Conservation (phyloP, 1,140 invertebrate genomes). For the Sipha flava region DNA sequence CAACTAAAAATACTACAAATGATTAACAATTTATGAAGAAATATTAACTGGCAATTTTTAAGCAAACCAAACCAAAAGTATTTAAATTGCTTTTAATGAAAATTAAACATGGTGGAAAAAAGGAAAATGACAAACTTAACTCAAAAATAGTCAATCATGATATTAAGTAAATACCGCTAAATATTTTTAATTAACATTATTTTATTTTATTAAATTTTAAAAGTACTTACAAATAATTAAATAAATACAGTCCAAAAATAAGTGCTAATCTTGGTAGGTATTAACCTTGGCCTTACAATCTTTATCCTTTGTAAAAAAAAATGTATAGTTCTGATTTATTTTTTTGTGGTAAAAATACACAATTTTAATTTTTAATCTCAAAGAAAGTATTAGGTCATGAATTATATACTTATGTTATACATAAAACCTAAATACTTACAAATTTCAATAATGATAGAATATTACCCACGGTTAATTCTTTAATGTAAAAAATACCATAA, state of each 20-base stretch:
- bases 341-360: background rate
- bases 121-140: background rate
- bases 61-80: too few relatives aligned
- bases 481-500: background rate
- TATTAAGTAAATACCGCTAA: background rate
- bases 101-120: background rate
- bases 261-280: background rate
- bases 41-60: too few relatives aligned
- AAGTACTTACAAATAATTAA: conserved; percentile 18
- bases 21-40: too few relatives aligned
- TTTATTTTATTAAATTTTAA: background rate
- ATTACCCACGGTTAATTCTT: conserved; percentile 17
- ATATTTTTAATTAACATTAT: conserved; percentile 19
- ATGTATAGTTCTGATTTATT: background rate
- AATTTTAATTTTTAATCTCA: background rate
- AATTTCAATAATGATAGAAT: conserved; percentile 9
- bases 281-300: background rate
- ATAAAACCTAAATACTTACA: background rate
- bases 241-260: conserved; percentile 20
- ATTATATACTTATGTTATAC: background rate
- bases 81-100: too few relatives aligned
- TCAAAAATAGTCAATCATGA: background rate
- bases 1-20: too few relatives aligned
- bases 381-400: background rate
- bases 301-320: too few relatives aligned